A percentile compares a stretch with the other conserved stretches of the same genome.
These are phyloP conservation scores for Pachliopta kotzebuea DNA, from an alignment of 2,888 invertebrate genomes.

Conservation along the genomic window DNA sequence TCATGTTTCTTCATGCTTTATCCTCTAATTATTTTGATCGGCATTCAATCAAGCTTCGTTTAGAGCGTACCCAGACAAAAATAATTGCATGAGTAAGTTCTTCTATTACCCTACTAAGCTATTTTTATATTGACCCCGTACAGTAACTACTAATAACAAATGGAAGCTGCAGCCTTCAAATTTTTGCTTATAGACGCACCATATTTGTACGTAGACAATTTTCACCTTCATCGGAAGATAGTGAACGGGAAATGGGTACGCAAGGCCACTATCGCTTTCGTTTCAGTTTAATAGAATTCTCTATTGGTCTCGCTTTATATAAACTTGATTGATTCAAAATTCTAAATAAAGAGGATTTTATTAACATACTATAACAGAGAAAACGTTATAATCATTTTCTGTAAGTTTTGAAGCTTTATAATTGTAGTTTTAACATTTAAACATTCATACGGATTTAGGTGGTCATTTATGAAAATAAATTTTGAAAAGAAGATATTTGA, in stretches of 20 bases:
- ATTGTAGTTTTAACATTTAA: too few species aligned
- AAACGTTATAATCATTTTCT: not conserved
- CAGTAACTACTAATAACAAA: not conserved
- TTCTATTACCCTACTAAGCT: not conserved
- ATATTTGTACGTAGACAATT: slow-evolving; percentile 45
- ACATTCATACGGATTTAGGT: too few species aligned
- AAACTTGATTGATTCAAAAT: not conserved
- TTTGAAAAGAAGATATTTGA: too few species aligned
- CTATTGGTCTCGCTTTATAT: slow-evolving; percentile 1
- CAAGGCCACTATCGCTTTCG: slow-evolving; percentile 63
- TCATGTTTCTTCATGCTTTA: not conserved
- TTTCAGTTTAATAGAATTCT: slow-evolving; percentile 14
- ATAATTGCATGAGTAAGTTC: too few species aligned
- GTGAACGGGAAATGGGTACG: slow-evolving; percentile 50
- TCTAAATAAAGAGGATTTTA: not conserved
- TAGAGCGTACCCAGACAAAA: too few species aligned
- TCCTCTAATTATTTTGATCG: not conserved
- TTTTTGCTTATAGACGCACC: slow-evolving; percentile 32
- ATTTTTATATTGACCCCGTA: not conserved
- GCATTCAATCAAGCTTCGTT: not conserved
- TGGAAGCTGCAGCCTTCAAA: not conserved
- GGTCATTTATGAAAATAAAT: too few species aligned
- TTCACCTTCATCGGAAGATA: slow-evolving; percentile 57
- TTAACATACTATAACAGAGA: not conserved
- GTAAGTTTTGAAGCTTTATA: too few species aligned